Evolutionary conservation across 2,797 vertebrate species (phyloP).

Genomic region (Otolemur crassicaudatus): DNA sequence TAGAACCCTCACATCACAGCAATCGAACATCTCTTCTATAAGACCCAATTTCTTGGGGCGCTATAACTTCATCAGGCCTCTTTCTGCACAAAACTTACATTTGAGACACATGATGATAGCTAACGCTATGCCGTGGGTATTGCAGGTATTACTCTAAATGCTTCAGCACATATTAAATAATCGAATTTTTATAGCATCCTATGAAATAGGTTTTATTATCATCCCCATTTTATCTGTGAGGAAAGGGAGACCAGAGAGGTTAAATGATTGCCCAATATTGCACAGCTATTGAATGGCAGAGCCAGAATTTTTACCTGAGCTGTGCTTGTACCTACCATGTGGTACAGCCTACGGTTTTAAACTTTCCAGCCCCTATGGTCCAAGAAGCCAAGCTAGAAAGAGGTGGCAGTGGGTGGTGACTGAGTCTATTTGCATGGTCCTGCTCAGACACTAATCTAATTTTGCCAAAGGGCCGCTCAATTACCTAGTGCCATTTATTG

Average conservation of each 20-base stretch:
- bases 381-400: not conserved
- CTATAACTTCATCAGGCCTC: not conserved
- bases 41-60: not conserved
- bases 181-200: not conserved
- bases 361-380: not conserved
- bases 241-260: conserved; percentile 6
- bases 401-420: not conserved
- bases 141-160: not conserved
- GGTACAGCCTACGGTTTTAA: not conserved
- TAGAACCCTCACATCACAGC: not conserved
- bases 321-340: not conserved
- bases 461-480: conserved; percentile 24
- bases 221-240: not conserved
- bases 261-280: not conserved
- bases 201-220: not conserved
- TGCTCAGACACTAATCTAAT: not conserved
- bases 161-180: not conserved
- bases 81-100: not conserved
- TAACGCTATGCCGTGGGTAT: not conserved
- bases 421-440: not conserved
- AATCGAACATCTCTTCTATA: not conserved
- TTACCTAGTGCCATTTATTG: conserved; percentile 22
- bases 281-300: not conserved
- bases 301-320: not conserved
- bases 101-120: not conserved